Conservation (phyloP, 1,140 invertebrate species). For the Delia radicum region DNA sequence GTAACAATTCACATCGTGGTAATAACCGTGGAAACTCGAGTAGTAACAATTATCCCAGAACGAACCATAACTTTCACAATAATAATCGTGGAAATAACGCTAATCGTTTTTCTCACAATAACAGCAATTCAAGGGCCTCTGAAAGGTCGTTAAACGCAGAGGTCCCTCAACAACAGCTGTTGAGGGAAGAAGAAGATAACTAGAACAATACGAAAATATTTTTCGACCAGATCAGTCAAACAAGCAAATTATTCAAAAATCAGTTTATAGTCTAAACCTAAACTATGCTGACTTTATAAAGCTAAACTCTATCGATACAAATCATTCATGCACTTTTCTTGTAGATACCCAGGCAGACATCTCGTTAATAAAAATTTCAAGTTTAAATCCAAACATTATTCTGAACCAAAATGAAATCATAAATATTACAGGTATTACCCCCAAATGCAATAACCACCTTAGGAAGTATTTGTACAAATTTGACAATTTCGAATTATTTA, state of each 20-base stretch:
- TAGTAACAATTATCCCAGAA: not conserved
- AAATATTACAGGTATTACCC: not conserved
- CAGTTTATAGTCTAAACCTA: not conserved
- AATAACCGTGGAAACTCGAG: not conserved
- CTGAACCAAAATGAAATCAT: not conserved
- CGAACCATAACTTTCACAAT: not conserved
- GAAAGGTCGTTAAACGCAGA: constrained; percentile 4
- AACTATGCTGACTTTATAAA: not conserved
- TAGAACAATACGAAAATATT: no score
- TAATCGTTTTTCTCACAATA: not conserved
- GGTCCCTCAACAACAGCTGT: not conserved
- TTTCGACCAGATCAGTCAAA: no score
- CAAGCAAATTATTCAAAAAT: not conserved
- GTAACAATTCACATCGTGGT: not conserved
- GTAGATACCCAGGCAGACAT: not conserved
- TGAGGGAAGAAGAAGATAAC: not conserved
- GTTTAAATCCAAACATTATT: not conserved
- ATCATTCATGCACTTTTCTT: not conserved
- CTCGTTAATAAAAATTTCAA: not conserved
- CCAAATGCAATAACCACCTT: not conserved
- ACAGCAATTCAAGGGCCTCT: not conserved
- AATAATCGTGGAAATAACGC: not conserved
- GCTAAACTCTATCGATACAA: not conserved
- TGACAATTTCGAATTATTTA: not conserved
- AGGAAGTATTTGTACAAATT: not conserved